These are phyloP conservation scores for Mongoloraphidia duomilia DNA, from an alignment of 2,888 invertebrate genomes.

Conservation along the genomic window DNA sequence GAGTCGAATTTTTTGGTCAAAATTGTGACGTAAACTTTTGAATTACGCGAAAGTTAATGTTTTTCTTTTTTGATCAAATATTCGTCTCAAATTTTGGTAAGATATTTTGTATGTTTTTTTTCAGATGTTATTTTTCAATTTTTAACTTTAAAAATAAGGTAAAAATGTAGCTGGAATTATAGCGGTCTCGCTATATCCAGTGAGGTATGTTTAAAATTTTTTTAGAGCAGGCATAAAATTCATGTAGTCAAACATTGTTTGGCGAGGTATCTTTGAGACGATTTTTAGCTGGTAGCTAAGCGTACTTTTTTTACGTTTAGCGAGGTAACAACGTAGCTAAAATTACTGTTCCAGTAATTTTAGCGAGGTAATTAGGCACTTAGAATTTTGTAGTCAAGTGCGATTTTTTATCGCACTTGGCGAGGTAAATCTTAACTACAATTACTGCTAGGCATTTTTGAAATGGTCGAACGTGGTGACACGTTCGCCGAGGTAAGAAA, in stretches of 20 bases:
- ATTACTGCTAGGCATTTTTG: neutral
- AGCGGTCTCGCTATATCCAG: neutral
- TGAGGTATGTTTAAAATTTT: neutral
- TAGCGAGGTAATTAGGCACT: neutral
- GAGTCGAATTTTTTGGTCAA: no score
- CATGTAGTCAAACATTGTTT: neutral
- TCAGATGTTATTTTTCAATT: no score
- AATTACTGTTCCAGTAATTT: neutral
- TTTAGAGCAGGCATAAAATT: neutral
- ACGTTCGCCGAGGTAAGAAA: no score
- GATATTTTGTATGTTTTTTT: no score
- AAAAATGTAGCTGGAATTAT: neutral
- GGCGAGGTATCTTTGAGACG: neutral
- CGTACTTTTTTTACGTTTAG: neutral
- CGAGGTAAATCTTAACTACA: neutral
- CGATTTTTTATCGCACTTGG: neutral
- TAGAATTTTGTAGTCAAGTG: neutral
- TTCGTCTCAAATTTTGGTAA: no score
- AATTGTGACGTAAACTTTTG: no score
- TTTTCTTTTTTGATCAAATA: no score
- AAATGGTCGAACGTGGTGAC: no score
- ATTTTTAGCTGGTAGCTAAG: neutral
- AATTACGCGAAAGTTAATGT: no score
- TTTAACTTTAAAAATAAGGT: no score
- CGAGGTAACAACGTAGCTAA: neutral